These are phyloP conservation scores for Lophura nycthemera DNA, from an alignment of 2,113 vertebrate species.

Conservation along the genomic window DNA sequence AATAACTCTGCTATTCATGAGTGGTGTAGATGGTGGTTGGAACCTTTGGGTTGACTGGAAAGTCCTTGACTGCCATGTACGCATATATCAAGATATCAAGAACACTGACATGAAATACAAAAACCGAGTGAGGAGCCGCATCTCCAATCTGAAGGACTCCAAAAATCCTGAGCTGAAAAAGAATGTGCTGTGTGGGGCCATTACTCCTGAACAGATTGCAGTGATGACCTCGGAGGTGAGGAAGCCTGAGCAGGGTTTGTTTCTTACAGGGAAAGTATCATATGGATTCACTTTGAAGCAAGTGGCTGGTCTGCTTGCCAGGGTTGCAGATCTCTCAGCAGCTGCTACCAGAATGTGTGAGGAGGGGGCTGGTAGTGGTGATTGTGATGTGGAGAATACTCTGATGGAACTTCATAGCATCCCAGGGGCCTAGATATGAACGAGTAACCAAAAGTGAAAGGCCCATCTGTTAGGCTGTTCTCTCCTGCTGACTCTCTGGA, in stretches of 20 bases:
- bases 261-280: neutral
- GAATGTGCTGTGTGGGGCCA: conserved; percentile 89
- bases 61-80: conserved; percentile 84
- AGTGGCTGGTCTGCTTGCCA: neutral
- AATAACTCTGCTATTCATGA: accelerated
- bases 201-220: conserved; percentile 87
- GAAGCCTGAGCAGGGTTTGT: neutral
- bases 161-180: conserved; percentile 93
- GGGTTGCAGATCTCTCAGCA: neutral
- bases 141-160: conserved; percentile 95
- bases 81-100: conserved; percentile 91
- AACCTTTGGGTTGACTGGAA: neutral
- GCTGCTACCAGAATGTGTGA: neutral
- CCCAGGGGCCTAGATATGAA: neutral
- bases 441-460: neutral
- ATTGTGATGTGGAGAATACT: neutral
- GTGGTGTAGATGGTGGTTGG: neutral
- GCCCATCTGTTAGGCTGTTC: neutral
- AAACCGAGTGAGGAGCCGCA: conserved; percentile 89
- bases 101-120: conserved; percentile 95
- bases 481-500: neutral
- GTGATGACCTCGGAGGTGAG: conserved; percentile 93
- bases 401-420: neutral
- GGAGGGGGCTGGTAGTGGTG: accelerated
- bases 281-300: neutral